Evolutionary conservation across 1,140 invertebrate genomes (phyloP), one percentile per base, ranked within the genome.

Genomic region (Pseudomyrmex concolor): DNA sequence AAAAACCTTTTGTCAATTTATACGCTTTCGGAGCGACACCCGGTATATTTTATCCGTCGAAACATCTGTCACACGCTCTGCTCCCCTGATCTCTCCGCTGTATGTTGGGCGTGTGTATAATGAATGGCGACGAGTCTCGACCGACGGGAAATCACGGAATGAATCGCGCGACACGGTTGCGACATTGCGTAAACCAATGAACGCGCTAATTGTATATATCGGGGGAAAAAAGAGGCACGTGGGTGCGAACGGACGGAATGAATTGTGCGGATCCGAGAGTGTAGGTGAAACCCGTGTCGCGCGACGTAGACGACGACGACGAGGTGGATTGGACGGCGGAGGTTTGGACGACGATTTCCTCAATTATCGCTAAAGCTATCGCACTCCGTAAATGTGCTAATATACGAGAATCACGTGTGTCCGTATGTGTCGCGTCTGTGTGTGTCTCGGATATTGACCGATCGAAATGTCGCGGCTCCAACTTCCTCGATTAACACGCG

Each of bases 141-240:
- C 54, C 64, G 68, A 66, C 48, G 62, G 51, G 76, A 80, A 80
- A 71, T 80, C 76, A 71, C 54, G n/a, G 54, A 48, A 59, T 50
- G 12, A 80, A 80, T 70, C 76, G 76, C 76, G 76, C 19, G 22
- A 5, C 34, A 13, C 76, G 63, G 19, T 71, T 80, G 54, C 55
- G 45, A 84, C 66, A 70, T 84, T 80, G 83, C 63, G 48, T 80
- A 84, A 84, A 84, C 50, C 55, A 80, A 84, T 34, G 34, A 34
- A 34, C 34, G 80, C 80, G 66, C 25, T 74, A 84, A 84, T 81
- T 80, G 62, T 59, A 70, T 59, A 70, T 60, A 34, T 34, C 34
- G 34, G 34, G 0, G 5, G 34, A 3, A 43, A 59, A 84, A 84
- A 80, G 66, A 50, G 59, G 48, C 43, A 34, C 34, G 66, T 81